Evolutionary conservation across 2,797 vertebrate genomes (phyloP).

Genomic region (Perdix hodgsoniae): DNA sequence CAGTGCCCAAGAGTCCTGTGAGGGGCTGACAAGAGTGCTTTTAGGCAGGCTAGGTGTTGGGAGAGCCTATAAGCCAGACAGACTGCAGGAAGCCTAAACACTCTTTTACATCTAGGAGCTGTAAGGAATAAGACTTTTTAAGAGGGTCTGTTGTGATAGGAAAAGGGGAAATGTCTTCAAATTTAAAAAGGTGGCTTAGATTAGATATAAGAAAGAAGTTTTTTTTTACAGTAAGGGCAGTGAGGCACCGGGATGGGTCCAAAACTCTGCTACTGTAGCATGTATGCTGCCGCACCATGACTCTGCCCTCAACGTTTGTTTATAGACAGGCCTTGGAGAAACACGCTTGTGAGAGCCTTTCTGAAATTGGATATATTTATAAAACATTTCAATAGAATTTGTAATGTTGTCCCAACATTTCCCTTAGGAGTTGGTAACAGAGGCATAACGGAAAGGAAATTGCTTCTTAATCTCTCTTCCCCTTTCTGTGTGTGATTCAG

Average conservation of each 20-base stretch:
- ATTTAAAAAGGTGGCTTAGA: too few relatives aligned
- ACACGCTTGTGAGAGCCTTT: background rate
- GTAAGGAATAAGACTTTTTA: too few relatives aligned
- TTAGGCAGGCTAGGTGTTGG: background rate
- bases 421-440: background rate
- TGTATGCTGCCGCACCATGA: accelerated
- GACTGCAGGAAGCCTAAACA: background rate
- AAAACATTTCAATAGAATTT: background rate
- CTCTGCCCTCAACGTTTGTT: background rate
- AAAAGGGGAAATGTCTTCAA: too few relatives aligned
- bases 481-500: background rate
- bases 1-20: accelerated
- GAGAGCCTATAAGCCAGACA: background rate
- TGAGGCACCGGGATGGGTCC: too few relatives aligned
- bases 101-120: background rate
- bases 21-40: background rate
- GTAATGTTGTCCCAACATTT: background rate
- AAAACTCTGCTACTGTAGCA: background rate
- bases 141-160: too few relatives aligned
- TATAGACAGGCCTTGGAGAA: background rate
- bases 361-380: background rate
- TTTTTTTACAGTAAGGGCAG: too few relatives aligned
- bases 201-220: too few relatives aligned
- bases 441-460: background rate
- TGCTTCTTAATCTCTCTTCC: background rate